Base-by-base conservation (phyloP, 2,888 invertebrate species). In the Drosophila rellima region DNA sequence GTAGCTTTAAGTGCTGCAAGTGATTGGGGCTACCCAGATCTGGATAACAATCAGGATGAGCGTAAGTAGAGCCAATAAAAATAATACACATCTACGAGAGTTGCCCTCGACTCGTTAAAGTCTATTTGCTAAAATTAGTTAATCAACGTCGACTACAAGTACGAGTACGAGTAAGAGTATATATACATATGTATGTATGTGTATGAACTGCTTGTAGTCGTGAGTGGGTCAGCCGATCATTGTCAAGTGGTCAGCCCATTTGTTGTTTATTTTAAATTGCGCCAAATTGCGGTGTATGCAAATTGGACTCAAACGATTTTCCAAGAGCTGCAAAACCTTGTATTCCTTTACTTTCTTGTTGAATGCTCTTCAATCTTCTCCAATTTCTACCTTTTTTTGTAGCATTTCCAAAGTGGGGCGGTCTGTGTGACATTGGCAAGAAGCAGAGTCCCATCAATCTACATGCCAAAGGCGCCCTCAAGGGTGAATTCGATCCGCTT, bases 361-460 rank as follows among this genome's bases (percentile, higher is more conserved):
- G 17, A 18, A 20, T 42, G 13, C 18, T 42, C 13, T 40, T 42
- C 10, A 13, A 18, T 18, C 4, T 39, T 8, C n/a, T 50, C 2
- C 20, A 18, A 13, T 3, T 33, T 1, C 15, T 18, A 35, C 35
- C 37, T 52, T 6, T 37, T 10, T 31, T 42, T 39, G 17, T 67
- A 92, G 92, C 81, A 10, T 92, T 92, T 76, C 91, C 92, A 1
- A 79, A 93, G 57, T 96, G 96, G 96, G 94, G 94, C 4, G 95
- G 95, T 11, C 86, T 93, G n/a, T 96, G 96, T 82, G 92, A 91
- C 20, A 91, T 83, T 0, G 97, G 97, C 1, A 90, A 89, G 37
- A 92, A 93, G 39, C 97, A 97, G 91, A 97, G 97, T 0, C 97
- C 97, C 0, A 96, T 97, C 78, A 94, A 96, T 92, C 94, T 97